Conservation (phyloP, 2,113 vertebrate species). For the Oxyruncus cristatus region DNA sequence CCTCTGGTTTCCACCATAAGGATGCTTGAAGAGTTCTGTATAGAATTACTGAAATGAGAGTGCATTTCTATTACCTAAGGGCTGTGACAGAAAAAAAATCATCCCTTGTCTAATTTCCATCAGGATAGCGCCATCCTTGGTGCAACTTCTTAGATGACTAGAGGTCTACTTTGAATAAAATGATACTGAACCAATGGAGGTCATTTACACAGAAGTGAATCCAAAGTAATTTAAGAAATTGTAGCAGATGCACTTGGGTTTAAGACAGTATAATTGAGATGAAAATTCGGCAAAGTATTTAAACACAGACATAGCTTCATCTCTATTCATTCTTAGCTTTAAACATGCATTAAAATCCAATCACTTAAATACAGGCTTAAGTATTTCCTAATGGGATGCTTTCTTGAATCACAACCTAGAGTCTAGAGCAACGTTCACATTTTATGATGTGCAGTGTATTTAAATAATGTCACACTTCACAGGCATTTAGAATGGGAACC, state of each 20-base stretch:
- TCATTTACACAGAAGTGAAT: background rate
- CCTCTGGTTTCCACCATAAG: background rate
- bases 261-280: background rate
- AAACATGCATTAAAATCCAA: conserved; percentile 11
- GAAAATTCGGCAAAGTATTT: conserved; percentile 22
- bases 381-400: background rate
- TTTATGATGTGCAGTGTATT: conserved; percentile 2
- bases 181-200: background rate
- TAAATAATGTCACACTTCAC: background rate
- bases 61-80: background rate
- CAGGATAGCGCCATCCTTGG: background rate
- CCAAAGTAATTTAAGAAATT: conserved; percentile 4
- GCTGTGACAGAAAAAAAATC: background rate
- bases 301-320: conserved; percentile 1
- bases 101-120: background rate
- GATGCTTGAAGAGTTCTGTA: background rate
- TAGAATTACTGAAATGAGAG: background rate
- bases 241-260: background rate
- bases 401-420: background rate
- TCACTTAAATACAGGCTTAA: conserved; percentile 11
- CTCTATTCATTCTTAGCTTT: background rate
- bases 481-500: background rate
- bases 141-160: background rate
- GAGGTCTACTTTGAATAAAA: background rate
- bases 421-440: background rate